A percentile compares a stretch with the other conserved stretches of the same genome.
These are phyloP conservation scores for Rotaria sp. DNA, from an alignment of 2,888 invertebrate species.

Conservation along the genomic window DNA sequence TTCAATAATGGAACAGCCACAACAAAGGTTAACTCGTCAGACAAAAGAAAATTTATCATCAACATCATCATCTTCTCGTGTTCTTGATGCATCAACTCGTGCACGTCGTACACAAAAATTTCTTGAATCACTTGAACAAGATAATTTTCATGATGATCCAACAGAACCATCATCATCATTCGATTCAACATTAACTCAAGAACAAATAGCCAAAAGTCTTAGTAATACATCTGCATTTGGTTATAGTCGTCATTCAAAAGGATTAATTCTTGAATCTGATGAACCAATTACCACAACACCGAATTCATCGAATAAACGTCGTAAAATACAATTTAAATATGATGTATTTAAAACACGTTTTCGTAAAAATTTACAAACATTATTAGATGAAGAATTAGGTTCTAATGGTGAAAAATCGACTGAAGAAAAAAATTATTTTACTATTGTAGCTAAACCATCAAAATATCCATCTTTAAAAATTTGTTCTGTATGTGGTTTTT, in stretches of 20 bases:
- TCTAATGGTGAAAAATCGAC: not conserved
- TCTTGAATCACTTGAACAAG: conserved; percentile 20
- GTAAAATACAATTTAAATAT: conserved; percentile 24
- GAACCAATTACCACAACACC: not conserved
- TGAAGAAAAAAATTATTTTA: not conserved
- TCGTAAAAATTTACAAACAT: conserved; percentile 13
- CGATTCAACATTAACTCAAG: not conserved
- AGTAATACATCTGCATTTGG: not conserved
- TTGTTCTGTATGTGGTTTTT: conserved; percentile 16
- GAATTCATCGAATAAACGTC: conserved; percentile 14
- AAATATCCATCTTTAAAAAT: not conserved
- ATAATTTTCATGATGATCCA: conserved; percentile 26
- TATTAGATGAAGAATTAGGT: conserved; percentile 20
- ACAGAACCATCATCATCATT: not conserved
- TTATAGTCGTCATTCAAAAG: conserved; percentile 13
- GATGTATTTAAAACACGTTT: conserved; percentile 28
- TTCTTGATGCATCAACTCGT: not conserved
- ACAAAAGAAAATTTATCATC: not conserved
- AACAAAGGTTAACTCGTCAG: conserved; percentile 13
- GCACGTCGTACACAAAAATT: conserved; percentile 14
- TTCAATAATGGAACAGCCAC: not conserved
- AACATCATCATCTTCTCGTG: not conserved
- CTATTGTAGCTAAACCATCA: conserved; percentile 10
- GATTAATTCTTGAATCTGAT: not conserved
- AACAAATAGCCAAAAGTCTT: not conserved